phyloP scores from a whole-genome alignment of 2,113 vertebrate genomes.

The Bombycilla garrulus region DNA sequence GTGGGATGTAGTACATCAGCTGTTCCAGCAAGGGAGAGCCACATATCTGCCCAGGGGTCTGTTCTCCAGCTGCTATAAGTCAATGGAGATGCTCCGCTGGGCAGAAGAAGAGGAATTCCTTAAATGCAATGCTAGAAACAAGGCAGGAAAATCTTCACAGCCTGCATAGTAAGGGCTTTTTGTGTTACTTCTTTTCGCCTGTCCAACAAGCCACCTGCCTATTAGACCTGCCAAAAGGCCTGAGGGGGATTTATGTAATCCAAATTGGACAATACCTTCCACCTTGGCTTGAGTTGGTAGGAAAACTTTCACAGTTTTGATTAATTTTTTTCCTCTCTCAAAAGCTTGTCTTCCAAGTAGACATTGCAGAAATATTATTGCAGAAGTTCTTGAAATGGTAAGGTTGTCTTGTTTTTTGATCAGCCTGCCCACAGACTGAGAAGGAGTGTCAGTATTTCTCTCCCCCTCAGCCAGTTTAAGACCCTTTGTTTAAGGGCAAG shows the following conservation, averaged over 20 bases:
- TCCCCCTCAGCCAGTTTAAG: background rate
- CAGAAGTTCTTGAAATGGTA: background rate
- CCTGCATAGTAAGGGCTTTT: background rate
- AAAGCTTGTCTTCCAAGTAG: background rate
- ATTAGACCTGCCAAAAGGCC: background rate
- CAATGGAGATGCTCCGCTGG: background rate
- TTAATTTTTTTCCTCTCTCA: background rate
- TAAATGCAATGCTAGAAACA: background rate
- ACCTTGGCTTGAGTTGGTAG: background rate
- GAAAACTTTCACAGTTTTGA: background rate
- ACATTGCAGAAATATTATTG: background rate
- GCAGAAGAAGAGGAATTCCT: background rate
- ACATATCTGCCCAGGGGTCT: background rate
- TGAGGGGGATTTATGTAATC: background rate
- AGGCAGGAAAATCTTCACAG: background rate
- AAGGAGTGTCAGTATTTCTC: background rate
- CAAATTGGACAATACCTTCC: background rate
- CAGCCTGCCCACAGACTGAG: background rate
- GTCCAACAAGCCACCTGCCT: background rate
- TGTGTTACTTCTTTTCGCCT: background rate
- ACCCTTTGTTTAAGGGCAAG: slow-evolving; percentile 12
- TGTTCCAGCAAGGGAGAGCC: background rate
- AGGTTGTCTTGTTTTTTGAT: background rate
- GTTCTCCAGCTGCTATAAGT: slow-evolving; percentile 5
- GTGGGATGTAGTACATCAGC: slow-evolving; percentile 5